phyloP scores from a whole-genome alignment of 2,888 invertebrate genomes.

The Stenchaetothrips biformis region DNA sequence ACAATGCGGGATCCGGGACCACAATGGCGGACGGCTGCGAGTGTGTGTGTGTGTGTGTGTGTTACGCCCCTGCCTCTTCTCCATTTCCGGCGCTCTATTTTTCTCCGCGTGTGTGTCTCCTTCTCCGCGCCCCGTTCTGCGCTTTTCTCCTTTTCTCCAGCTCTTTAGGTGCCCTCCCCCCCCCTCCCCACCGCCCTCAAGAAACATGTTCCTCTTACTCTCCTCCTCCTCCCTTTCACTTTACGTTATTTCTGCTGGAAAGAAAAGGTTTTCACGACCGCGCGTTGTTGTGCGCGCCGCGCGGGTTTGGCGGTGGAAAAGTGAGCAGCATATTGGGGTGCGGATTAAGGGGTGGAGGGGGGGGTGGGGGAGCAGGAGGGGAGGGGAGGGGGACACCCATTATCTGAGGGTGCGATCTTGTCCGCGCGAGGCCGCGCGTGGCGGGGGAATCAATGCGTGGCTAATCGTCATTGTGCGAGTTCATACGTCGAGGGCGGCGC shows the following conservation, averaged over 20 bases:
- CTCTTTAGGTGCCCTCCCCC: background rate
- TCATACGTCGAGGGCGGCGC: background rate
- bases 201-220: background rate
- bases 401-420: constrained; percentile 1
- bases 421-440: background rate
- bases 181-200: too few species aligned
- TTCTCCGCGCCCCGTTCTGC: background rate
- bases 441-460: background rate
- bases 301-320: background rate
- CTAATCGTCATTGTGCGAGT: constrained; percentile 18
- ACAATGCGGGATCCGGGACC: background rate
- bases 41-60: background rate
- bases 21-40: background rate
- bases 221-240: background rate
- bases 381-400: background rate
- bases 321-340: background rate
- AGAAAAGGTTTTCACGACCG: background rate
- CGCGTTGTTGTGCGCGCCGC: background rate
- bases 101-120: background rate
- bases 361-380: background rate
- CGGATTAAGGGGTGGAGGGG: background rate
- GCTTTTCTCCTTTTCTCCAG: background rate
- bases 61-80: background rate
- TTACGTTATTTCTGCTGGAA: background rate
- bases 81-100: constrained; percentile 15